Base-by-base conservation (phyloP, 2,888 invertebrate species). In the Chymomyza fuscimana region DNA sequence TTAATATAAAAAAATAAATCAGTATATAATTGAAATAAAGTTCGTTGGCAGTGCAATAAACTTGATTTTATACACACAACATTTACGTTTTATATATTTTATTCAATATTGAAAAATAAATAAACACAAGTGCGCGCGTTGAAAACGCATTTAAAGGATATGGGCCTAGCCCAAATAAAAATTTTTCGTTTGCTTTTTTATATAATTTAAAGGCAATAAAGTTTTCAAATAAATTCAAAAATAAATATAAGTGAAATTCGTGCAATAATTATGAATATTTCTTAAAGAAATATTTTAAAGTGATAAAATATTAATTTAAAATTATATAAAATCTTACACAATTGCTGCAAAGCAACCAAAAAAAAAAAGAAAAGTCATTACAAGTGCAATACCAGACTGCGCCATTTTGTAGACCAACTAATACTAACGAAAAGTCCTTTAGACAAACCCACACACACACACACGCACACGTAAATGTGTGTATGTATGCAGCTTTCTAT, bases 181-280 rank as follows among this genome's bases (percentile, higher is more conserved):
- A 77, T 73, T 67, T 72, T 79, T 85, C 74, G 22, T 71, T 85
- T 86, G 29, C 10, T 68, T 77, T 32, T 77, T 77, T 16, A 71
- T 65, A 75, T 67, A 64, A 63, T 80, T 81, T 76, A 19, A 59
- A 69, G 54, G 63, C 62, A 59, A 46, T 54, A 54, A 32, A 66
- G 46, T 67, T 63, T 29, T 46, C 40, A 46, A 56, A 32, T 32
- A 5, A 12, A 64, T 40, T n/a, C 5, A 7, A 29, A 22, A 36
- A 51, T 59, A 56, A 70, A 52, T 63, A 50, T 29, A 66, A 51
- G 70, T 77, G 71, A 40, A 76, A 65, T 75, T 69, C 80, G 86
- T 77, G 81, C 78, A 86, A 87, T 81, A 85, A 79, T 76, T 73
- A 77, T 77, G 70, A 73, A 66, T 74, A 77, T 80, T 82, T 79